phyloP scores from a whole-genome alignment of 2,113 vertebrate species.

The Muntiacus muntjak region DNA sequence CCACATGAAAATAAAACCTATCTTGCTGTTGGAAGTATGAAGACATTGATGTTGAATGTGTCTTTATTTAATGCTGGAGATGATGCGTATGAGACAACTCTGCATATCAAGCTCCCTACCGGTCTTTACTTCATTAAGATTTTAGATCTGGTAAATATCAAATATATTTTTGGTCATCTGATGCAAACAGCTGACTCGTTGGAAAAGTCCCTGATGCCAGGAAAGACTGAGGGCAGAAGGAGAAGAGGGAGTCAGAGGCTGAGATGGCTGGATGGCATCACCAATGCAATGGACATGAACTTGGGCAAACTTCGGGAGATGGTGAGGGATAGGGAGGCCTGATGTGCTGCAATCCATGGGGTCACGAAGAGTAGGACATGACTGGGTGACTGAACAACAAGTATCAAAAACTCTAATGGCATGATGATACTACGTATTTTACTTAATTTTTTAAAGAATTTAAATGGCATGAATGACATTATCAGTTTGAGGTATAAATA shows the following conservation, averaged over 20 bases:
- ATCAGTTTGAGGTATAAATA: background rate
- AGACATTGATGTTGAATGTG: constrained; percentile 87
- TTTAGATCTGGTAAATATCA: constrained; percentile 85
- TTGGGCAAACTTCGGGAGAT: background rate
- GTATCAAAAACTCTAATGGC: constrained; percentile 43
- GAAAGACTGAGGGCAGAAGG: background rate
- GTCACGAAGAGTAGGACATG: background rate
- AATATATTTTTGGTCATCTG: background rate
- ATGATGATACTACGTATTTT: background rate
- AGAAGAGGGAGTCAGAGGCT: background rate
- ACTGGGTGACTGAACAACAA: constrained; percentile 35
- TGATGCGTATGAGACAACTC: constrained; percentile 89
- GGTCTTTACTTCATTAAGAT: constrained; percentile 92
- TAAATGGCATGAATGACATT: background rate
- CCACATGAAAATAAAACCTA: constrained; percentile 84
- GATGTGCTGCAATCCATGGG: background rate
- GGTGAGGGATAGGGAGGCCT: background rate
- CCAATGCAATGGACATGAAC: background rate
- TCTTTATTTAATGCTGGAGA: constrained; percentile 89
- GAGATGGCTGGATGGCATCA: background rate
- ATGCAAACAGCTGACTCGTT: background rate
- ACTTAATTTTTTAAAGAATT: background rate
- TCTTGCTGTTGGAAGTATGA: constrained; percentile 87
- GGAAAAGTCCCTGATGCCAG: background rate
- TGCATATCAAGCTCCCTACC: constrained; percentile 85